A percentile compares a stretch with the other conserved stretches of the same genome.
Evolutionary conservation across 2,888 invertebrate species (phyloP).

Genomic region (Drosophila tripunctata): DNA sequence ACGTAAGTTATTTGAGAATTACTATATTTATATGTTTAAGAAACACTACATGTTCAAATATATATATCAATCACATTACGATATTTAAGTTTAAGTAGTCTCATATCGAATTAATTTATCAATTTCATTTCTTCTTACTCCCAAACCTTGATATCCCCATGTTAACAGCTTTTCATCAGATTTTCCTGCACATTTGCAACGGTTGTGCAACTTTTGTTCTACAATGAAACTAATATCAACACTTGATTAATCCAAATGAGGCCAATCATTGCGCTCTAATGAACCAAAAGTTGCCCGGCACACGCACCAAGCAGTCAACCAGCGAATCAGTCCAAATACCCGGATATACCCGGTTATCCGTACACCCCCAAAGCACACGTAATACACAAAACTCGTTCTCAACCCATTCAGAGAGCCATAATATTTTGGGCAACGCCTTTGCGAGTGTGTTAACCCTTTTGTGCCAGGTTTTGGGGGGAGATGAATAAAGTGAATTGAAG

Average conservation of each 20-base stretch:
- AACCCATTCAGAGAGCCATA: constrained; percentile 46
- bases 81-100: no score
- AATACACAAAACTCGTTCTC: constrained; percentile 5
- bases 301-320: constrained; percentile 56
- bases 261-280: constrained; percentile 77
- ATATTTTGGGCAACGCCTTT: constrained; percentile 76
- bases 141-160: no score
- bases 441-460: constrained; percentile 60
- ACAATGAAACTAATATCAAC: constrained; percentile 69
- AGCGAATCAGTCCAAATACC: constrained; percentile 2
- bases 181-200: not conserved
- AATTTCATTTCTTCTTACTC: no score
- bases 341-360: constrained; percentile 4
- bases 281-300: constrained; percentile 72
- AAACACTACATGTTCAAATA: no score
- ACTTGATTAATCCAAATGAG: constrained; percentile 78
- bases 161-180: not conserved
- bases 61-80: no score
- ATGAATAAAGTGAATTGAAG: not conserved
- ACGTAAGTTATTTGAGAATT: no score
- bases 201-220: constrained; percentile 18
- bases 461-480: not conserved
- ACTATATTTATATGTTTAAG: no score
- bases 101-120: no score
- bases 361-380: not conserved